phyloP scores from a whole-genome alignment of 1,140 invertebrate species.

The Drosophila pectinifera region DNA sequence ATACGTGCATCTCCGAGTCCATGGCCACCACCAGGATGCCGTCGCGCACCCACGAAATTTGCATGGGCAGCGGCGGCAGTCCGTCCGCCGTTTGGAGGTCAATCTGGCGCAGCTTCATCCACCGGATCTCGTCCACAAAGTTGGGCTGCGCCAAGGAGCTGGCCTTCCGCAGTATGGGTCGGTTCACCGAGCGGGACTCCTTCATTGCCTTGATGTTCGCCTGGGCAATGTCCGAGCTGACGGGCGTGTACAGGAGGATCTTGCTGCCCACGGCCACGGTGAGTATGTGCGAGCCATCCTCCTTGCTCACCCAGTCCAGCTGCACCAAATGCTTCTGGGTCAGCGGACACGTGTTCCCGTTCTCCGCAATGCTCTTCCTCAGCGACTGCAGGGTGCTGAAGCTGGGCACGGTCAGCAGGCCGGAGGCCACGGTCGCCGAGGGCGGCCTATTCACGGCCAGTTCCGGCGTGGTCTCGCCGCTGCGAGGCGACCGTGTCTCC shows the following conservation, averaged over 20 bases:
- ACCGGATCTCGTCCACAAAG: slow-evolving; percentile 94
- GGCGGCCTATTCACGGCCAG: slow-evolving; percentile 80
- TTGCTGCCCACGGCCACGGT: slow-evolving; percentile 98
- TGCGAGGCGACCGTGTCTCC: slow-evolving; percentile 86
- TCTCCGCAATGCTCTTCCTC: slow-evolving; percentile 94
- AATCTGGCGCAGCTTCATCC: slow-evolving; percentile 98
- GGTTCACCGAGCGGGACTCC: slow-evolving; percentile 91
- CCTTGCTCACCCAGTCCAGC: slow-evolving; percentile 99
- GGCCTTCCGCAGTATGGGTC: slow-evolving; percentile 93
- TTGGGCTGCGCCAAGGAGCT: slow-evolving; percentile 93
- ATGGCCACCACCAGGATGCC: slow-evolving; percentile 99
- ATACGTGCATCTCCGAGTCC: slow-evolving; percentile 99
- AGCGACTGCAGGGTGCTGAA: slow-evolving; percentile 96
- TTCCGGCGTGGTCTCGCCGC: slow-evolving; percentile 85
- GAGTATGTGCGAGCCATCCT: slow-evolving; percentile 98
- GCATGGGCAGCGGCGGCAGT: slow-evolving; percentile 97
- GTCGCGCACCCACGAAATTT: slow-evolving; percentile 99
- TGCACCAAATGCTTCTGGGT: slow-evolving; percentile 96
- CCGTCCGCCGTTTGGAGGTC: slow-evolving; percentile 97
- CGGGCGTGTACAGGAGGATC: slow-evolving; percentile 93
- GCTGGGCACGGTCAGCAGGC: slow-evolving; percentile 94
- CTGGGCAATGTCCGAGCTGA: slow-evolving; percentile 95
- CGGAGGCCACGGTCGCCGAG: slow-evolving; percentile 82
- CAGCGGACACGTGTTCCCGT: slow-evolving; percentile 94
- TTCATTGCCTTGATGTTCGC: slow-evolving; percentile 95